Base-by-base conservation (phyloP, 1,140 invertebrate species). In the Parasteatoda tepidariorum region DNA sequence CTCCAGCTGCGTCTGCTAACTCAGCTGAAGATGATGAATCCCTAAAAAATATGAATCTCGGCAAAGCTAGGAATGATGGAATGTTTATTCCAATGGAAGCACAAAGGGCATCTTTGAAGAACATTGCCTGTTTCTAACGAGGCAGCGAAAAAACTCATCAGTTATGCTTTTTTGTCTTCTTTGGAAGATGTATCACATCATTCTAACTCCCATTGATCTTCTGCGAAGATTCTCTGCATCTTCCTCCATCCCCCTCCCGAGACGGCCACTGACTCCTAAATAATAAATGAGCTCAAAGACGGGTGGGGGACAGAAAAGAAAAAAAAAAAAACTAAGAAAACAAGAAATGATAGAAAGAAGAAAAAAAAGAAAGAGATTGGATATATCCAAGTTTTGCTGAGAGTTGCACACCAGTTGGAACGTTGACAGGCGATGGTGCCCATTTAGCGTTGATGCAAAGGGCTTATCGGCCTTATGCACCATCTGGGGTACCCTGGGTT, bases 51-150 rank as follows among this genome's bases (percentile, higher is more conserved):
- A 74, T 28, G 30, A 68, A 79, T 67, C 15, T 48, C 33, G 48
- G 64, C 26, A 48, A 48, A 48, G 38, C 9, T 9, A 18, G 9
- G 38, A 71, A 67, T 62, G 78, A 71, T 70, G 66, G 78, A 82
- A 82, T 71, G 67, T 31, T 48, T 71, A 70, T 33, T 57, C 59
- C 55, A 70, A 15, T 61, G 33, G 34, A 9, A 73, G 67, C 78
- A 82, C 78, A 82, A 82, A 82, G 78, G 67, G 30, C 78, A 82
- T 82, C 78, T 82, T 82, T 82, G 78, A 82, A 70, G 67, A 82
- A 67, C 78, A 70, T 30, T 71, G 78, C 78, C 67, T 82, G 55
- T 71, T 64, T 54, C 78, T 82, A 82, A 82, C 78, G 78, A 82
- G 78, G 66, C 78, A 82, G 66, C 54, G 38, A 34, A 48, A 34